Base-by-base conservation (phyloP, 2,888 invertebrate genomes). In the Drosophila cracens region DNA sequence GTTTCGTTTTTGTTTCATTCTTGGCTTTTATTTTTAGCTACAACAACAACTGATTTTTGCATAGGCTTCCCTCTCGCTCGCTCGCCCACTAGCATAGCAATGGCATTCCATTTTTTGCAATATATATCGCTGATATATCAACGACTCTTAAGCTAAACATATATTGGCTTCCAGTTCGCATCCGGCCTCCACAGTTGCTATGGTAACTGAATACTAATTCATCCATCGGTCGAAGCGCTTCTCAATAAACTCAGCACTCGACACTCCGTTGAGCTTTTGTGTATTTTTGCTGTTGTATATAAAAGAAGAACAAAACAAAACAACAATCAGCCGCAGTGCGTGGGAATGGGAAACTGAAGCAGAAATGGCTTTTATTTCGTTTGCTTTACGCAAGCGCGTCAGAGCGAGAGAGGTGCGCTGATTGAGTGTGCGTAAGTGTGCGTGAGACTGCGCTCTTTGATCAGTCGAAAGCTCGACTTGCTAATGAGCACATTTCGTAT, bases 151-250 rank as follows among this genome's bases (percentile, higher is more conserved):
- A 52, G 56, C 83, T 57, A 33, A 63, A 70, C 58, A 67, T 54
- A 54, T 38, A 36, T 54, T 36, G 83, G 74, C 69, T 75, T 75
- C 68, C 69, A 31, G 33, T 25, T 66, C 74, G 89, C 89, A 85
- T 85, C 85, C 89, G 85, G 85, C 85, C 81, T 61, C 63, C 60
- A 48, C 69, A 38, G 57, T 67, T 66, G 59, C 56, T 71, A 75
- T 76, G 85, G 85, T 87, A 86, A 86, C 89, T 84, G 85, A 89
- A 86, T 86, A 89, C 88, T 84, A 89, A 83, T 87, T 81, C 77
- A 70, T 60, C 64, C 25, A 38, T 38, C 56, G 13, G 70, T 66
- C 64, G 46, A 73, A 81, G 65, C 72, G 58, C 71, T 84, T 74
- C 46, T 46, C 87, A 87, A 80, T 83, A 74, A 82, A 72, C 46